Conservation (phyloP, 2,888 invertebrate species). For the Scaeva pyrastri region DNA sequence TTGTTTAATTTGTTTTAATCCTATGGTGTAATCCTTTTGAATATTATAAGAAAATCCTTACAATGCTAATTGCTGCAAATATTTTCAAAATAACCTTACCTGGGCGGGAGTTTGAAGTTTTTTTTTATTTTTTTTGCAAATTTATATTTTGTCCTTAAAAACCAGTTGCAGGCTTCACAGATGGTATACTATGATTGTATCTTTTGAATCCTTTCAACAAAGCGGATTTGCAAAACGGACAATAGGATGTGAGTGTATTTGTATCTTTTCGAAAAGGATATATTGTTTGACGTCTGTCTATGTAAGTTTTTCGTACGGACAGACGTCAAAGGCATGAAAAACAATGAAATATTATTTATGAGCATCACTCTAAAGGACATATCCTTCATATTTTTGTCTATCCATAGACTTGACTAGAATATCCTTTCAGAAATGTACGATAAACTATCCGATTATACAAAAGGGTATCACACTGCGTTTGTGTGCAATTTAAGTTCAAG, state of each 20-base stretch:
- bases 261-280: slow-evolving; percentile 10
- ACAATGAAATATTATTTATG: slow-evolving; percentile 68
- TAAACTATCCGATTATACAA: slow-evolving; percentile 64
- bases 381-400: neutral
- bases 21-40: slow-evolving; percentile 56
- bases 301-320: neutral
- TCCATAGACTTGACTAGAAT: no score
- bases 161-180: slow-evolving; percentile 32
- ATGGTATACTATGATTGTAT: slow-evolving; percentile 21
- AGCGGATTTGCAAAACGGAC: slow-evolving; percentile 56
- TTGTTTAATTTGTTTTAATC: slow-evolving; percentile 59
- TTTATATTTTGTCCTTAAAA: slow-evolving; percentile 43
- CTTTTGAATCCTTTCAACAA: slow-evolving; percentile 65
- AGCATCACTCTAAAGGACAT: slow-evolving; percentile 14
- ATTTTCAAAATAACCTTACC: slow-evolving; percentile 54
- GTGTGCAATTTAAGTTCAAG: slow-evolving; percentile 14
- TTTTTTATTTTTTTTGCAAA: slow-evolving; percentile 37
- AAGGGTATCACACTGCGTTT: slow-evolving; percentile 63
- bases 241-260: neutral
- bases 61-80: slow-evolving; percentile 71
- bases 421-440: slow-evolving; percentile 70
- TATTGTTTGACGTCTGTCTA: slow-evolving; percentile 30
- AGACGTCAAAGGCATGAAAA: slow-evolving; percentile 11
- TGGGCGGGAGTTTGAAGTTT: slow-evolving; percentile 9
- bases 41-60: slow-evolving; percentile 45